Percentiles rank a stretch among this genome's conserved stretches.
phyloP scores from a whole-genome alignment of 2,888 invertebrate species.

The Rapana venosa region DNA sequence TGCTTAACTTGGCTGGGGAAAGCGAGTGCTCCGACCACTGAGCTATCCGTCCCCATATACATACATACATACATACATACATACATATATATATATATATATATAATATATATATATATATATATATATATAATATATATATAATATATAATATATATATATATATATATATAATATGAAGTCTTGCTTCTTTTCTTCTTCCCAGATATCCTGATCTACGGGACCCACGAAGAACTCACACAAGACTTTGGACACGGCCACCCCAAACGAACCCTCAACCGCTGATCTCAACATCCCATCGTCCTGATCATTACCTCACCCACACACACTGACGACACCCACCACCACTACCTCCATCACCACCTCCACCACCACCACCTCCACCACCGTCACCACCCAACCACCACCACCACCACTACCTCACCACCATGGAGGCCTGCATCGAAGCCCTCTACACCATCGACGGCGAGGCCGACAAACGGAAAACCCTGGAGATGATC shows the following conservation, averaged over 20 bases:
- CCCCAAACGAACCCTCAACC: background rate
- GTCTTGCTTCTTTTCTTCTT: background rate
- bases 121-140: background rate
- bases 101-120: no score
- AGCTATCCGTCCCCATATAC: no score
- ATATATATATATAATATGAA: no score
- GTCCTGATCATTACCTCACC: background rate
- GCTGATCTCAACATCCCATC: background rate
- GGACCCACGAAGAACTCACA: no score
- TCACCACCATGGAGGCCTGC: slow-evolving; percentile 55
- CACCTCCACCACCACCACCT: background rate
- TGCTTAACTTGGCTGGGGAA: no score
- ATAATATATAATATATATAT: no score
- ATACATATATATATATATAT: no score
- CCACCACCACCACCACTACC: background rate
- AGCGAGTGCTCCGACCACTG: no score
- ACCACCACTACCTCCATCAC: background rate
- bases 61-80: no score
- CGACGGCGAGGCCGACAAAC: slow-evolving; percentile 55
- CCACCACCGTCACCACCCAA: background rate
- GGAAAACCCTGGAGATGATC: slow-evolving; percentile 61
- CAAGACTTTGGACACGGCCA: background rate
- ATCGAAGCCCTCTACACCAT: slow-evolving; percentile 61
- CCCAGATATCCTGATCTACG: background rate
- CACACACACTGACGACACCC: background rate